Conservation (phyloP, 2,113 vertebrate species). For the Spheniscus mendiculus region DNA sequence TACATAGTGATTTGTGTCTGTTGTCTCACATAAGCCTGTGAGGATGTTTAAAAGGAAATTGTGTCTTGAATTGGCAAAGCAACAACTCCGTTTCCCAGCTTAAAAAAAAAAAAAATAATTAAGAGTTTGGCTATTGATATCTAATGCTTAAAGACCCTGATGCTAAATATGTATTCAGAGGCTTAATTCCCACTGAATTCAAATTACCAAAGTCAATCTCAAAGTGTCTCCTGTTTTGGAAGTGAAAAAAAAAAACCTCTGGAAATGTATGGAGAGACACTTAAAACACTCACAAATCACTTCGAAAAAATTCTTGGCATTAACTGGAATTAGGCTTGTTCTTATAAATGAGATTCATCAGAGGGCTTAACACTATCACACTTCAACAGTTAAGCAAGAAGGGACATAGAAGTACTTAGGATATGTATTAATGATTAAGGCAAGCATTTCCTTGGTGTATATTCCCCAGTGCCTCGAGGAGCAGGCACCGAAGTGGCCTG, state of each 20-base stretch:
- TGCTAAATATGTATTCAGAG: neutral
- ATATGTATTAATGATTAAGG: neutral
- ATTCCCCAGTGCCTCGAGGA: neutral
- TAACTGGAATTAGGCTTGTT: neutral
- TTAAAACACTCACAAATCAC: neutral
- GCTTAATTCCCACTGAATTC: neutral
- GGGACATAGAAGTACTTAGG: neutral
- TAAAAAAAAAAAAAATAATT: neutral
- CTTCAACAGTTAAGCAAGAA: neutral
- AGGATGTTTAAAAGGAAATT: neutral
- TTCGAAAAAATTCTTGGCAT: neutral
- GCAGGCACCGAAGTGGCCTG: fast-evolving
- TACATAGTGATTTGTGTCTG: neutral
- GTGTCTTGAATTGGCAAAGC: neutral
- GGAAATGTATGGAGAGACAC: neutral
- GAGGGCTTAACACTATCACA: fast-evolving
- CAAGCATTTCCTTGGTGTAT: neutral
- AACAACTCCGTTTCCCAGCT: neutral
- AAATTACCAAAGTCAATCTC: neutral
- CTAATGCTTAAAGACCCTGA: neutral
- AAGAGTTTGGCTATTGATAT: neutral
- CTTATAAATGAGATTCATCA: neutral
- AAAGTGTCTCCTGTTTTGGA: neutral
- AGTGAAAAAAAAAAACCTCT: neutral
- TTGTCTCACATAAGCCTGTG: neutral